Conservation (phyloP, 2,113 vertebrate genomes). For the Tapirus terrestris region DNA sequence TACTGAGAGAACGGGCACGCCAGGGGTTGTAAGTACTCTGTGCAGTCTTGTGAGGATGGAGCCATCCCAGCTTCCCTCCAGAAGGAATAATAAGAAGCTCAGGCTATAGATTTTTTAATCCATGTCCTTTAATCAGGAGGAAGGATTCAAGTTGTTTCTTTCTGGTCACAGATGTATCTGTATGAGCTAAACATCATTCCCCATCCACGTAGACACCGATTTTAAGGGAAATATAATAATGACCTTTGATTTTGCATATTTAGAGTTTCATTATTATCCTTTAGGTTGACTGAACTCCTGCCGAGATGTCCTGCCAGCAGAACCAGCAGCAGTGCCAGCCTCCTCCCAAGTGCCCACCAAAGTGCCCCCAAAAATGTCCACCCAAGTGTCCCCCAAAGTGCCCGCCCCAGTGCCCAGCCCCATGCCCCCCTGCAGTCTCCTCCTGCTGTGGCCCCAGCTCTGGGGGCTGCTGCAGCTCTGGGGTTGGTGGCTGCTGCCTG, state of each 20-base stretch:
- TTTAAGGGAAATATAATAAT: not conserved
- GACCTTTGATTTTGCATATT: not conserved
- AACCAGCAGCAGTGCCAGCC: not conserved
- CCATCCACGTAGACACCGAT: not conserved
- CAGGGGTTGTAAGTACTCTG: too few species aligned
- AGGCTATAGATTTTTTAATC: not conserved
- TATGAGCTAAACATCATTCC: not conserved
- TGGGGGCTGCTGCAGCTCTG: not conserved
- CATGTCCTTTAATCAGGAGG: not conserved
- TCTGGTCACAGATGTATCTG: not conserved
- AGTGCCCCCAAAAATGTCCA: not conserved
- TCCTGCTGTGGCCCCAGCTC: not conserved
- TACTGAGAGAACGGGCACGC: not conserved
- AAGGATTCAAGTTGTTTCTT: not conserved
- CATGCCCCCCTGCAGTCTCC: not conserved
- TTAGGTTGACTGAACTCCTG: not conserved
- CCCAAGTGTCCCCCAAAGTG: not conserved
- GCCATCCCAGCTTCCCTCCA: too few species aligned
- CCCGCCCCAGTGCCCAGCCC: too few species aligned
- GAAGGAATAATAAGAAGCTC: not conserved
- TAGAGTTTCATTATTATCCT: not conserved
- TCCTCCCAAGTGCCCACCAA: not conserved
- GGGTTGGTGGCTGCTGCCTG: not conserved
- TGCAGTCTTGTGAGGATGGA: not conserved
- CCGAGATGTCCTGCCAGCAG: conserved; percentile 31